Conservation (phyloP, 2,113 vertebrate species). For the Pomatostomus ruficeps region DNA sequence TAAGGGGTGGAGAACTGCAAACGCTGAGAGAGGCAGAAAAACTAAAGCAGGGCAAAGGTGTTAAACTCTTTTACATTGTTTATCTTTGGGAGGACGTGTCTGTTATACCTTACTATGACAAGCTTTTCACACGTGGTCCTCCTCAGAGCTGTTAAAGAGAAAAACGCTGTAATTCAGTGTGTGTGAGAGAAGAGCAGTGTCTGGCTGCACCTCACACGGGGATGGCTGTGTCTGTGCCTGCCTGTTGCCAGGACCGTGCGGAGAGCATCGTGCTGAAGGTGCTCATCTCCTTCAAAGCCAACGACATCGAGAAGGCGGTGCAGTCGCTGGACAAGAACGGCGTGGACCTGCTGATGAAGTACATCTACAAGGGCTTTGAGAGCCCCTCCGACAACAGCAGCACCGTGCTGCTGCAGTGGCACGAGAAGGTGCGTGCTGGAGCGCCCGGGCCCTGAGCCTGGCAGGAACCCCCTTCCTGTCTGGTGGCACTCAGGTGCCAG, state of each 20-base stretch:
- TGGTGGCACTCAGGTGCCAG: background rate
- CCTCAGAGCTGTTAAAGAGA: background rate
- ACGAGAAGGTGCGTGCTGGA: constrained; percentile 85
- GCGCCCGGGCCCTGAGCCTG: background rate
- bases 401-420: constrained; percentile 93
- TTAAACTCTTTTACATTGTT: background rate
- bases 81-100: fast-evolving
- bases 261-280: constrained; percentile 94
- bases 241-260: constrained; percentile 84
- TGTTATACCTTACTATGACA: background rate
- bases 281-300: constrained; percentile 93
- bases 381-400: constrained; percentile 97
- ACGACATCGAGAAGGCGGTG: constrained; percentile 93
- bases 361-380: constrained; percentile 99
- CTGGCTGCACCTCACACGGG: background rate
- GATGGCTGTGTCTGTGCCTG: background rate
- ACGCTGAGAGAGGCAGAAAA: background rate
- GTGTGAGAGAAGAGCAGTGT: background rate
- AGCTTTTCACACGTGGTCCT: background rate
- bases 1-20: background rate
- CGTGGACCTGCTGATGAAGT: constrained; percentile 97
- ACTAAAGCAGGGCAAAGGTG: background rate
- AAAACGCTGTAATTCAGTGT: background rate
- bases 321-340: constrained; percentile 92
- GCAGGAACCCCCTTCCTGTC: background rate